Percentiles rank a stretch among this genome's conserved stretches.
phyloP scores from a whole-genome alignment of 2,888 invertebrate genomes.

The Aricia artaxerxes region DNA sequence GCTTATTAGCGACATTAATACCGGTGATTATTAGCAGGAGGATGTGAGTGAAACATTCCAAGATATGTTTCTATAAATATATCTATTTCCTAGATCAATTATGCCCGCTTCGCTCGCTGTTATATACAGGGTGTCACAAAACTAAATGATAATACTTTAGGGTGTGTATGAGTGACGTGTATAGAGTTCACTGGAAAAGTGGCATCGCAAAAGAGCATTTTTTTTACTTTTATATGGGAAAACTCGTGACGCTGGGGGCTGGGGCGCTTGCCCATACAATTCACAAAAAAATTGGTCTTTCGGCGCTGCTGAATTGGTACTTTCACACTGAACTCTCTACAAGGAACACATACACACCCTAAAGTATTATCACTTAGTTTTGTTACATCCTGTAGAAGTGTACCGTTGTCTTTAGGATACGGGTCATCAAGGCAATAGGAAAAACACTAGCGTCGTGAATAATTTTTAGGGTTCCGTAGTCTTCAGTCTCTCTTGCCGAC shows the following conservation, averaged over 20 bases:
- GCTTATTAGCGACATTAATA: conserved; percentile 45
- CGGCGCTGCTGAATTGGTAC: too few relatives aligned
- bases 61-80: not conserved
- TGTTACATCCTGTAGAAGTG: not conserved
- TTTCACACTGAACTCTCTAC: too few relatives aligned
- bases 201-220: too few relatives aligned
- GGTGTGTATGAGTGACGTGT: too few relatives aligned
- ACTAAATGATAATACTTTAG: too few relatives aligned
- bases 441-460: not conserved
- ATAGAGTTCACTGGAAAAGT: too few relatives aligned
- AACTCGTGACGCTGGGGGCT: too few relatives aligned
- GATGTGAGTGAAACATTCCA: not conserved
- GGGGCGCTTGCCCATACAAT: too few relatives aligned
- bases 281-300: too few relatives aligned
- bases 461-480: conserved; percentile 6
- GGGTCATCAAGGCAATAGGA: conserved; percentile 7
- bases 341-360: too few relatives aligned
- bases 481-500: not conserved
- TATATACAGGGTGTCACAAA: not conserved
- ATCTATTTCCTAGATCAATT: not conserved
- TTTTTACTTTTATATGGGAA: too few relatives aligned
- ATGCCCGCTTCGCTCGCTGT: not conserved
- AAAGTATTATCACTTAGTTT: too few relatives aligned
- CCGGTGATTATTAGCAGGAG: not conserved
- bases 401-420: conserved; percentile 1